Base-by-base conservation (phyloP, 2,888 invertebrate genomes). In the Macroteleia sp. region DNA sequence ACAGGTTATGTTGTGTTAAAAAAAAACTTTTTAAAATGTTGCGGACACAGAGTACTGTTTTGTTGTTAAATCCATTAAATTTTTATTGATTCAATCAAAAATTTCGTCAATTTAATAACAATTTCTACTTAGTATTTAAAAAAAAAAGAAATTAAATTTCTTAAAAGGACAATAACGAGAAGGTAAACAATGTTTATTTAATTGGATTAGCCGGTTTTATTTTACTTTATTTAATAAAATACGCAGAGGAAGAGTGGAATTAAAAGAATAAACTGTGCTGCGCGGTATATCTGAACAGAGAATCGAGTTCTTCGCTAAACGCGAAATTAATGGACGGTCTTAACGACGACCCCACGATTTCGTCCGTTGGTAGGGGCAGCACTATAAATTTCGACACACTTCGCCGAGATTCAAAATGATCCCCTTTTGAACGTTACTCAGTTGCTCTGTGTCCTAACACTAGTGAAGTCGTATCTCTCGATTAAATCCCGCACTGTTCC, bases 371-470 rank as follows among this genome's bases (percentile, higher is more conserved):
- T 59, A 74, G 86, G 85, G 85, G 86, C 82, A 61, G 90, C 90
- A 50, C 57, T 64, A 93, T 93, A 93, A 93, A 93, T 93, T 93
- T 92, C 91, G 91, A 88, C 89, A 88, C 88, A 91, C 90, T 91
- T 92, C 92, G 92, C 92, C 92, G 92, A 91, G 92, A 92, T 92
- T 92, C 92, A 91, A 90, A 91, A 91, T 91, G 91, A 92, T 92
- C 92, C 92, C 92, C 91, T 92, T 92, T 92, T 91, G 90, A 90
- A 88, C 86, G 86, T 88, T 89, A 89, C 88, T 87, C 88, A 90
- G 90, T 91, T 85, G 82, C 79, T 75, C 80, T 59, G 74, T 79
- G 88, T 80, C 85, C 83, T 81, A 85, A 85, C 74, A 77, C 50
- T 80, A 70, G 87, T 82, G 80, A 86, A 85, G 87, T 85, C 80